These are phyloP conservation scores for Eupithecia subfuscata DNA, from an alignment of 2,888 invertebrate genomes.

Conservation along the genomic window DNA sequence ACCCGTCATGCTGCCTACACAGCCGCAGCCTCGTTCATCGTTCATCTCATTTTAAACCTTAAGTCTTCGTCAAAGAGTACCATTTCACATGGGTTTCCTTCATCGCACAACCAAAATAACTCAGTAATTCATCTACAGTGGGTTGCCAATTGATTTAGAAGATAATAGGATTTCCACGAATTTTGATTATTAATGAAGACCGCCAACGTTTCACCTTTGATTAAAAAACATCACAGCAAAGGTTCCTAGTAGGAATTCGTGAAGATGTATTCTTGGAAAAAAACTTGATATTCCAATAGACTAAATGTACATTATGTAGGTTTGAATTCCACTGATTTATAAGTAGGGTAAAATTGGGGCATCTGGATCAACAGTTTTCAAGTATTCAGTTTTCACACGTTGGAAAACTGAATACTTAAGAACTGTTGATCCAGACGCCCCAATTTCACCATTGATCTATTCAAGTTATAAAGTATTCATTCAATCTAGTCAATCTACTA, in stretches of 20 bases:
- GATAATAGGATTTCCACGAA: neutral
- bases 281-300: neutral
- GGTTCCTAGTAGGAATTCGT: neutral
- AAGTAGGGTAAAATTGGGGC: too few relatives aligned
- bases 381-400: too few relatives aligned
- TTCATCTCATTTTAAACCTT: neutral
- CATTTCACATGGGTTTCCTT: neutral
- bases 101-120: neutral
- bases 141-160: neutral
- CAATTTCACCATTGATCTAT: too few relatives aligned
- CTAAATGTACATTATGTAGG: neutral
- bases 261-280: neutral
- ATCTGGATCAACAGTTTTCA: too few relatives aligned
- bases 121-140: neutral
- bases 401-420: too few relatives aligned
- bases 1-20: neutral
- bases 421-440: too few relatives aligned
- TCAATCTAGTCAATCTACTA: too few relatives aligned
- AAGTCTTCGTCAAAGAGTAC: neutral
- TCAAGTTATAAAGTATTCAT: too few relatives aligned
- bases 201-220: neutral
- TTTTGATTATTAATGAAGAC: neutral
- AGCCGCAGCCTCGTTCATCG: neutral
- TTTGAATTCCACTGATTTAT: too few relatives aligned
- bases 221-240: neutral